Evolutionary conservation across 2,888 invertebrate species (phyloP), one percentile per base, ranked within the genome.

Genomic region (Sinodicranocentrus sp.): DNA sequence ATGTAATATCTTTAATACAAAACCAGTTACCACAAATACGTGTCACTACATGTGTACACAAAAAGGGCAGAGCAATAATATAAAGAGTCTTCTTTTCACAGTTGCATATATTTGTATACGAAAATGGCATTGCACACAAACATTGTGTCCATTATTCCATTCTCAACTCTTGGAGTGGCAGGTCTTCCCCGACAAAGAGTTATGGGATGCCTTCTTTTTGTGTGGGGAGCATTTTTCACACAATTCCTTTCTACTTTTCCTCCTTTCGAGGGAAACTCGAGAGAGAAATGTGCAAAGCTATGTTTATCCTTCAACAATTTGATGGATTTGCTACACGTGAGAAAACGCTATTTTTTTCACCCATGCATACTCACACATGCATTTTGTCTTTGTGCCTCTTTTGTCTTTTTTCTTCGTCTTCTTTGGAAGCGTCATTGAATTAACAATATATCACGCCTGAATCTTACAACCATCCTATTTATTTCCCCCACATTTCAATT

Each of bases 201-300:
- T 86, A 86, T 86, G 85, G 71, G 79, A 82, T 86, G 86, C 82
- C 84, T 78, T 78, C 59, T 82, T 65, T 86, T 82, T 72, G 73
- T 65, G 71, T 80, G 71, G 44, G 57, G 39, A 76, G 26, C 79
- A 84, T 84, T 84, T 84, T 80, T 84, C 84, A 84, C 79, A 71
- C 71, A 67, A 76, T 80, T 80, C 72, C 63, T 76, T 73, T 57
- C 65, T 39, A 17, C 26, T 68, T 23, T 61, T 72, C 39, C 33
- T 48, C 54, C 52, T 48, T 70, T 26, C 44, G 19, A 68, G 17
- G 48, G 21, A 77, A 28, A 73, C n/a, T n/a, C n/a, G n/a, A n/a
- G n/a, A n/a, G n/a, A n/a, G 68, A 68, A 77, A 68, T 80, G 80
- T 72, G 57, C 43, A 68, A 68, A 67, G 68, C 67, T 71, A 48